Base-by-base conservation (phyloP, 2,888 invertebrate species). In the Heliconius ethilla region DNA sequence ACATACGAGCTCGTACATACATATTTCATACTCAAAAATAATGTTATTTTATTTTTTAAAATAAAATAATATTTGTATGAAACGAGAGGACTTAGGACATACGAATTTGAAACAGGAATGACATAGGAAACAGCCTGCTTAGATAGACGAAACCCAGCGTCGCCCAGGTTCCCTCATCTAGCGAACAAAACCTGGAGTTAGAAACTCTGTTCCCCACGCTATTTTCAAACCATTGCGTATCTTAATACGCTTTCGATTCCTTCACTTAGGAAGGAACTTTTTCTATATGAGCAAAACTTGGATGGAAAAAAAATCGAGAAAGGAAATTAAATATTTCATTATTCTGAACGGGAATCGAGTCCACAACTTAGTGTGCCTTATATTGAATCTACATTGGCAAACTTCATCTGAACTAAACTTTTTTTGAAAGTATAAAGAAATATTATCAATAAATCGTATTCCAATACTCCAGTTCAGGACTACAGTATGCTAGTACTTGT, bases 401-500 rank as follows among this genome's bases (percentile, higher is more conserved):
- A 59, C 10, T 59, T 9, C 9, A n/a, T 59, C 10, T n/a, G 10
- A 3, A n/a, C n/a, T 59, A 59, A 3, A n/a, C 3, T 59, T 59
- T n/a, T 59, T 59, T n/a, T 22, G 3, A 55, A 22, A 22, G 55
- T 22, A 55, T 2, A 55, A 55, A 55, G 9, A n/a, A 59, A n/a
- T 59, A 59, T n/a, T n/a, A 37, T 37, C 66, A 37, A 67, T 37
- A 37, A 67, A 37, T n/a, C 33, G n/a, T n/a, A 37, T 10, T 33
- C n/a, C n/a, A n/a, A 67, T n/a, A n/a, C 7, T 37, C 37, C 13
- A 67, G 10, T 22, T 7, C 4, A 29, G 37, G 66, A 37, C 66
- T 22, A 33, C 33, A 67, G 13, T 70, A 70, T 4, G n/a, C 51
- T 70, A 51, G 70, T 70, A 51, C 51, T 40, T 40, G 63, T 66